These are phyloP conservation scores for Irena cyanogastra DNA, from an alignment of 2,113 vertebrate genomes.

Conservation along the genomic window DNA sequence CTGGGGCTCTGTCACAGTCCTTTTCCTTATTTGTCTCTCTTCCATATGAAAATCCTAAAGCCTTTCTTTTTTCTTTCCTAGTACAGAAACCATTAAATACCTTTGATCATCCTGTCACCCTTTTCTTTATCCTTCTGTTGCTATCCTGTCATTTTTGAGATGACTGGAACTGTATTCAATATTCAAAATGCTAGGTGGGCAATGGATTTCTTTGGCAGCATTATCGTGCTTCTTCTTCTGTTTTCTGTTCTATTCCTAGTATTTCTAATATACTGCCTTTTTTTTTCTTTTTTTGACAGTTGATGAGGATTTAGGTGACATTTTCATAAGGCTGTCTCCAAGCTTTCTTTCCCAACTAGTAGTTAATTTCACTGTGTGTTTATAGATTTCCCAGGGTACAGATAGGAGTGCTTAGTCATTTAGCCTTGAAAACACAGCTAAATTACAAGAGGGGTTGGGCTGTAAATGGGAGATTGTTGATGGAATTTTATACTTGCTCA, in stretches of 20 bases:
- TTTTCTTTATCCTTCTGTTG: slow-evolving; percentile 12
- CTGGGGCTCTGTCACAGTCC: not conserved
- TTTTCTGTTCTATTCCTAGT: not conserved
- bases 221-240: not conserved
- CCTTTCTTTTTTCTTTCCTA: not conserved
- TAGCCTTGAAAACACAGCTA: not conserved
- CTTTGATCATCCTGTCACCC: not conserved
- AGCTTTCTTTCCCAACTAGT: not conserved
- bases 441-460: not conserved
- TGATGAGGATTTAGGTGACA: not conserved
- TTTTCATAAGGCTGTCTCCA: slow-evolving; percentile 1
- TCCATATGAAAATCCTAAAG: not conserved
- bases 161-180: not conserved
- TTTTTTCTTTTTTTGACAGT: not conserved
- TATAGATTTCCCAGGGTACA: not conserved
- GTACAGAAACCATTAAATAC: not conserved
- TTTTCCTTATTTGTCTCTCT: not conserved
- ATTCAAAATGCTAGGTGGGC: not conserved
- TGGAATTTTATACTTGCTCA: not conserved
- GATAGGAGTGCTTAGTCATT: not conserved
- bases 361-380: slow-evolving; percentile 4
- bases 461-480: not conserved
- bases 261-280: not conserved
- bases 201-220: not conserved
- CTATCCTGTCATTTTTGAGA: not conserved